Evolutionary conservation across 2,797 vertebrate genomes (phyloP).

Genomic region (Hypotaenidia okinawae): DNA sequence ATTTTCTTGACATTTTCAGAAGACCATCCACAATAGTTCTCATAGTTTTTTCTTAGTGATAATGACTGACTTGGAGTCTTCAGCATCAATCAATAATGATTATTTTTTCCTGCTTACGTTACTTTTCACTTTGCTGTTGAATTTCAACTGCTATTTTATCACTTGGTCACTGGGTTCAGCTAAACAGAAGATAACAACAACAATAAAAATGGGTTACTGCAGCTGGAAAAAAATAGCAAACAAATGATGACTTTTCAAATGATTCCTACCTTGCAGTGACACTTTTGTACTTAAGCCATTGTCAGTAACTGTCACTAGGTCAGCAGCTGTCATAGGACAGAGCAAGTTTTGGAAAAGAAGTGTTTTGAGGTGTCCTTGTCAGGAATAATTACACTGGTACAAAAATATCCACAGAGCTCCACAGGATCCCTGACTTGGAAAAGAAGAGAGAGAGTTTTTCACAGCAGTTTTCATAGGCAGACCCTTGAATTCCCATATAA

Average conservation of each 20-base stretch:
- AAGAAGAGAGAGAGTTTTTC: background rate
- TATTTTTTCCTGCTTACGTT: background rate
- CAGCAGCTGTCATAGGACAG: conserved; percentile 1
- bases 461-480: background rate
- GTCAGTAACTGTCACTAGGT: background rate
- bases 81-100: background rate
- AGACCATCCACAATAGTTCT: background rate
- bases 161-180: background rate
- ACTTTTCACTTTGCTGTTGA: background rate
- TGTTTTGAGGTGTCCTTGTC: background rate
- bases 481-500: background rate
- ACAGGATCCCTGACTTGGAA: background rate
- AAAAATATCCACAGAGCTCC: background rate
- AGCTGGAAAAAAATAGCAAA: background rate
- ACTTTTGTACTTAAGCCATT: background rate
- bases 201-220: background rate
- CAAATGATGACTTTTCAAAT: background rate
- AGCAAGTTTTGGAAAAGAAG: background rate
- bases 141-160: background rate
- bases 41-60: background rate
- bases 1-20: background rate
- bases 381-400: background rate
- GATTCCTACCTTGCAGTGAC: background rate
- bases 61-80: background rate
- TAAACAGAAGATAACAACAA: background rate